phyloP scores from a whole-genome alignment of 2,113 vertebrate species.

The Ictidomys tridecemlineatus region DNA sequence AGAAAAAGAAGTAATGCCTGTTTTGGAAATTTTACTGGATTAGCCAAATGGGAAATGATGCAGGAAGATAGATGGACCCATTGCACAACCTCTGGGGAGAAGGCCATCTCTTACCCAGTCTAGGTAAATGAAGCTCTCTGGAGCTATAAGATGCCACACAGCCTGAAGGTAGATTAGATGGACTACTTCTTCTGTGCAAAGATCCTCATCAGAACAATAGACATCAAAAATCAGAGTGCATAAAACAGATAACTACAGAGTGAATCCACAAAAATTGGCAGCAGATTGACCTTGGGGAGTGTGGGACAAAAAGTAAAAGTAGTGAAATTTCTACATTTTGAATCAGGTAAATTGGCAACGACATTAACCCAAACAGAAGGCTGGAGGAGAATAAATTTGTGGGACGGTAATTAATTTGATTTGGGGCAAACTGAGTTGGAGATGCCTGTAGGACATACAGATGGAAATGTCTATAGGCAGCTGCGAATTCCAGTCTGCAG shows the following conservation, averaged over 20 bases:
- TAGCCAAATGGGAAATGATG: not conserved
- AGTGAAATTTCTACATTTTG: not conserved
- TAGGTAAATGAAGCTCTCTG: fast-evolving
- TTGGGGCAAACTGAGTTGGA: slow-evolving; percentile 44
- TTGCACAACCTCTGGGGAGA: fast-evolving
- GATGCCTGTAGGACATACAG: slow-evolving; percentile 65
- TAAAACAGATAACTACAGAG: not conserved
- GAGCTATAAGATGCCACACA: not conserved
- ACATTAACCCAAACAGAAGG: not conserved
- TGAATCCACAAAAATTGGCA: not conserved
- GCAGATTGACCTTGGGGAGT: not conserved
- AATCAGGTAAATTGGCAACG: not conserved
- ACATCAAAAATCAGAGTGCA: not conserved
- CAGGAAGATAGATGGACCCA: not conserved
- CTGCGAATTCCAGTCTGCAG: slow-evolving; percentile 59
- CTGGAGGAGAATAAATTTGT: not conserved
- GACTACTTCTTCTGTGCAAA: not conserved
- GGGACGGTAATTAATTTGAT: slow-evolving; percentile 64
- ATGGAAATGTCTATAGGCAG: slow-evolving; percentile 72
- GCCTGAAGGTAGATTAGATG: too few species aligned
- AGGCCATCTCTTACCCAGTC: not conserved
- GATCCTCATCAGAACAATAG: not conserved
- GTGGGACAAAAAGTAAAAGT: slow-evolving; percentile 1
- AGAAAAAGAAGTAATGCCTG: not conserved
- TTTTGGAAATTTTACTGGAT: not conserved